Evolutionary conservation across 2,113 vertebrate genomes (phyloP).

Genomic region (Eleginops maclovinus): DNA sequence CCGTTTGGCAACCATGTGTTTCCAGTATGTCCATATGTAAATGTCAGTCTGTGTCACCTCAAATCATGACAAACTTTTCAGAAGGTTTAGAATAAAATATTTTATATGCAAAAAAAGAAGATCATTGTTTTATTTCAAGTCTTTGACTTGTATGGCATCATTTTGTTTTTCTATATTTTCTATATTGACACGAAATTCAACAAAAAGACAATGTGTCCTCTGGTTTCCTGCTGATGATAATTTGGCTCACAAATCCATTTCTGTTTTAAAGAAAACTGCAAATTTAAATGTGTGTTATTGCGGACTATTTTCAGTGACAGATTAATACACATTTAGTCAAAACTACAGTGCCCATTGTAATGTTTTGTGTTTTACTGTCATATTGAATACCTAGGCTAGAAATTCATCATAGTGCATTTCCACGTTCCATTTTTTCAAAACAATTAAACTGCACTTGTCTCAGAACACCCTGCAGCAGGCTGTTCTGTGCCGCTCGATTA

Average conservation of each 20-base stretch:
- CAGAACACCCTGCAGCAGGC: slow-evolving; percentile 9
- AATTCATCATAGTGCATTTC: not conserved
- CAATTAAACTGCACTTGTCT: not conserved
- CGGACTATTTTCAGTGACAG: not conserved
- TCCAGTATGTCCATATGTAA: slow-evolving; percentile 49
- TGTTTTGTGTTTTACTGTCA: not conserved
- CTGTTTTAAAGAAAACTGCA: too few relatives aligned
- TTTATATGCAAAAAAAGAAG: slow-evolving; percentile 58
- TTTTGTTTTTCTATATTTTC: not conserved
- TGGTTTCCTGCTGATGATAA: too few relatives aligned
- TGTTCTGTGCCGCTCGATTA: slow-evolving; percentile 14
- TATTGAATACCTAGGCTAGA: not conserved
- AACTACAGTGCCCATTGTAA: not conserved
- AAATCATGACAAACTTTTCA: slow-evolving; percentile 60
- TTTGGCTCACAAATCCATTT: too few relatives aligned
- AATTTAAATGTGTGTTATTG: too few relatives aligned
- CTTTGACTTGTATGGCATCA: not conserved
- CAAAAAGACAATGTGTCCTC: not conserved
- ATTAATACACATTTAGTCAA: not conserved
- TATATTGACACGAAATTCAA: not conserved
- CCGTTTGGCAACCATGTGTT: slow-evolving; percentile 38
- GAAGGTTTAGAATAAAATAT: slow-evolving; percentile 74
- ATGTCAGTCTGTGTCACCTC: slow-evolving; percentile 51
- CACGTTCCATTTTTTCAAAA: not conserved
- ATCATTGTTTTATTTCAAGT: slow-evolving; percentile 23